Evolutionary conservation across 2,113 vertebrate species (phyloP).

Genomic region (Campylorhamphus procurvoides): DNA sequence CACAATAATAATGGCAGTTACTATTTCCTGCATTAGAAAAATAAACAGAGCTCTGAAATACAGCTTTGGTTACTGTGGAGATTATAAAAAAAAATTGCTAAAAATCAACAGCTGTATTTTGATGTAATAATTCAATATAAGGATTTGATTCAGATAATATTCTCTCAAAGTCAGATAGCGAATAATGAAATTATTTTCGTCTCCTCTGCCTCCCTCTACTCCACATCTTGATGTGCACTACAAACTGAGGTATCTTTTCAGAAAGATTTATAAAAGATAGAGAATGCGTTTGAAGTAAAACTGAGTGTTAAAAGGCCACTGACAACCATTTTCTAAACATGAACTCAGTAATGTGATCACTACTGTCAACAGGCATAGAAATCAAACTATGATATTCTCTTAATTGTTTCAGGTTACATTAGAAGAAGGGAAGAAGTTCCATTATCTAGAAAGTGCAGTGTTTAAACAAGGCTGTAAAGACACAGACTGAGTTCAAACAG

Average conservation of each 20-base stretch:
- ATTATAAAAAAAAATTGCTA: slow-evolving; percentile 36
- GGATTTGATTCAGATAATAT: neutral
- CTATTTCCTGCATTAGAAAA: slow-evolving; percentile 72
- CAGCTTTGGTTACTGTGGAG: slow-evolving; percentile 8
- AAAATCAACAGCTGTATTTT: slow-evolving; percentile 23
- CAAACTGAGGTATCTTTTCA: neutral
- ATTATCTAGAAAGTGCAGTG: neutral
- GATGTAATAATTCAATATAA: neutral
- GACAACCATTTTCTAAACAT: neutral
- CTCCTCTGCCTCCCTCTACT: neutral
- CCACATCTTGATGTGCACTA: neutral
- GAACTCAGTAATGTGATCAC: neutral
- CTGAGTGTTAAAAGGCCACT: neutral
- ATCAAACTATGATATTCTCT: neutral
- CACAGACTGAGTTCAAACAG: neutral
- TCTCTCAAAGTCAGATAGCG: slow-evolving; percentile 1
- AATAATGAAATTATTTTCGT: slow-evolving; percentile 9
- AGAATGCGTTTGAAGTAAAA: neutral
- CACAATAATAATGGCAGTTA: slow-evolving; percentile 63
- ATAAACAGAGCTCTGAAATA: slow-evolving; percentile 48
- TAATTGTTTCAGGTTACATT: neutral
- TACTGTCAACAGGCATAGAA: neutral
- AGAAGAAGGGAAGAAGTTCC: neutral
- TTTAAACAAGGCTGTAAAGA: neutral
- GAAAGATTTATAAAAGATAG: neutral